phyloP scores from a whole-genome alignment of 2,888 invertebrate species.

The Lamellibrachia columna region DNA sequence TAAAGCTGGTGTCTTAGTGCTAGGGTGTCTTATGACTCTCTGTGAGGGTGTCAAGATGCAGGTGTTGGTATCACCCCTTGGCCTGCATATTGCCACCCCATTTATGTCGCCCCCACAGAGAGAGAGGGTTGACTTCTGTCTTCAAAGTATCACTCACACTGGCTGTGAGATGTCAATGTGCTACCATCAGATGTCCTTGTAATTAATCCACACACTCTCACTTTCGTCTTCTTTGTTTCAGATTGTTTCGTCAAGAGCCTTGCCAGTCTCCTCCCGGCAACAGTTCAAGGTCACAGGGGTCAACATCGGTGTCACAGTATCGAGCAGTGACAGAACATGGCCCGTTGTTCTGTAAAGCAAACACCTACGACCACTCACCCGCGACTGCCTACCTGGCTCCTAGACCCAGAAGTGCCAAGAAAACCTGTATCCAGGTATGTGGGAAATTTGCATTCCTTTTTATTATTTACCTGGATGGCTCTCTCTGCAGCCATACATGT shows the following conservation, averaged over 20 bases:
- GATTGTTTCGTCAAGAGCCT: slow-evolving; percentile 7
- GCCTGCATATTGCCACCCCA: not conserved
- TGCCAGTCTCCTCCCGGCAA: not conserved
- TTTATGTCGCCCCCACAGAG: not conserved
- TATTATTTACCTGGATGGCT: too few species aligned
- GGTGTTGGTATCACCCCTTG: not conserved
- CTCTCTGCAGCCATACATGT: too few species aligned
- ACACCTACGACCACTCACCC: not conserved
- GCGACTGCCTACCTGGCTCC: not conserved
- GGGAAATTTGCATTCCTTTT: too few species aligned
- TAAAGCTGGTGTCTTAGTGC: not conserved
- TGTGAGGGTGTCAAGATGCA: not conserved
- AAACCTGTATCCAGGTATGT: not conserved
- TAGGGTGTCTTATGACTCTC: not conserved
- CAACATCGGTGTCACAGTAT: not conserved
- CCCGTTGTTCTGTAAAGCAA: not conserved
- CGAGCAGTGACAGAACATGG: not conserved
- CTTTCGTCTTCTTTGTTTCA: not conserved
- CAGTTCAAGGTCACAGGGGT: not conserved
- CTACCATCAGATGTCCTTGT: not conserved
- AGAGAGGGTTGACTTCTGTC: not conserved
- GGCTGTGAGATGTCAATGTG: not conserved
- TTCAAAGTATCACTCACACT: not conserved
- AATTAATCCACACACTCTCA: not conserved
- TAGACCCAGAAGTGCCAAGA: not conserved